Conservation (phyloP, 2,113 vertebrate genomes). For the Phoenicopterus ruber region DNA sequence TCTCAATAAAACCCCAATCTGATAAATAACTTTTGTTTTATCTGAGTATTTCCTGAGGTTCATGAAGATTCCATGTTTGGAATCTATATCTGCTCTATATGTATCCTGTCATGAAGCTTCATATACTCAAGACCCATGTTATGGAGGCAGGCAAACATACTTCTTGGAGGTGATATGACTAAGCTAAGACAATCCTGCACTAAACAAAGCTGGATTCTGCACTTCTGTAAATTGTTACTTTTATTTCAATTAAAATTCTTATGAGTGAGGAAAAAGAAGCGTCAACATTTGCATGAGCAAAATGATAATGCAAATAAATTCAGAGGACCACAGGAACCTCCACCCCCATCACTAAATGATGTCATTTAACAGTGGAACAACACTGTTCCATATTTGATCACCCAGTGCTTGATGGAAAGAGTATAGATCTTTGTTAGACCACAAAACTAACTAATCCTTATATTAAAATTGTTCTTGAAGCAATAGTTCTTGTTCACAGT, state of each 20-base stretch:
- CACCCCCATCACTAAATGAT: not conserved
- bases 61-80: not conserved
- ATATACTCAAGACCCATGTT: not conserved
- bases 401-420: not conserved
- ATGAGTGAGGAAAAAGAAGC: not conserved
- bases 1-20: not conserved
- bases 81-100: not conserved
- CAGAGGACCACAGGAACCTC: not conserved
- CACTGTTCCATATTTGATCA: not conserved
- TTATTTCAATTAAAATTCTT: not conserved
- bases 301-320: not conserved
- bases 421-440: not conserved
- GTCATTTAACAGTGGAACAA: not conserved
- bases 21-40: not conserved
- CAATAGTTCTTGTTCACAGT: not conserved
- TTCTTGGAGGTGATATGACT: not conserved
- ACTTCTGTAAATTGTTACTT: not conserved
- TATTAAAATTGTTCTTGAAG: not conserved
- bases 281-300: not conserved
- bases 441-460: not conserved
- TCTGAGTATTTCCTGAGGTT: not conserved
- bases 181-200: not conserved
- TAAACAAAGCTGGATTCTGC: not conserved
- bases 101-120: not conserved
- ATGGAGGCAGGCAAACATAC: not conserved